A percentile compares a stretch with the other conserved stretches of the same genome.
Evolutionary conservation across 2,797 vertebrate genomes (phyloP).

Genomic region (Garrulus glandarius): DNA sequence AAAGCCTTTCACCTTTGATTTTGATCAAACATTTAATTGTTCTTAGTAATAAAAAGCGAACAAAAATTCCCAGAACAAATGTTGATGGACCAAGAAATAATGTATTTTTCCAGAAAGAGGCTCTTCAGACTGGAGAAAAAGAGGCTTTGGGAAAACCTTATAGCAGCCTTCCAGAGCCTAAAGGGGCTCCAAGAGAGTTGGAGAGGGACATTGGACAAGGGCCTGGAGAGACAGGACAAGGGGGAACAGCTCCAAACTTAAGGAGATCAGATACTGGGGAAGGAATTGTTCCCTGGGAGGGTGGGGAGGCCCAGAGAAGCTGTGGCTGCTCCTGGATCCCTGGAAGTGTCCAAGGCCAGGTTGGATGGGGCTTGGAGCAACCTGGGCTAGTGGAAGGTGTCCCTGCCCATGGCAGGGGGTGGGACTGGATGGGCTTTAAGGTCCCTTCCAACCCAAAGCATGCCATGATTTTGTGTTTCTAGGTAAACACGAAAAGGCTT

Average conservation of each 20-base stretch:
- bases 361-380: fast-evolving
- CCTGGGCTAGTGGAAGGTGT: background rate
- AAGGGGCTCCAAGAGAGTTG: background rate
- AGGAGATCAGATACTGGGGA: background rate
- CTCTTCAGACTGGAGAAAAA: background rate
- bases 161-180: background rate
- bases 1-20: background rate
- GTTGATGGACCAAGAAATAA: background rate
- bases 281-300: background rate
- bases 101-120: background rate
- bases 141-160: background rate
- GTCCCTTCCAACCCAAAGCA: background rate
- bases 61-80: background rate
- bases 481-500: background rate
- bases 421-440: background rate
- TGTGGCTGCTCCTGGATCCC: background rate
- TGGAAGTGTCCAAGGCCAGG: background rate
- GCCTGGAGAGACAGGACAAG: background rate
- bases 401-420: background rate
- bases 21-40: background rate
- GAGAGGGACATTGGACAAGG: background rate
- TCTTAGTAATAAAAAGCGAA: background rate
- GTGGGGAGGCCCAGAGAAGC: background rate
- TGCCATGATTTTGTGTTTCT: background rate
- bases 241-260: background rate